Conservation (phyloP, 1,140 invertebrate genomes). For the Drosophila sulfurigaster region DNA sequence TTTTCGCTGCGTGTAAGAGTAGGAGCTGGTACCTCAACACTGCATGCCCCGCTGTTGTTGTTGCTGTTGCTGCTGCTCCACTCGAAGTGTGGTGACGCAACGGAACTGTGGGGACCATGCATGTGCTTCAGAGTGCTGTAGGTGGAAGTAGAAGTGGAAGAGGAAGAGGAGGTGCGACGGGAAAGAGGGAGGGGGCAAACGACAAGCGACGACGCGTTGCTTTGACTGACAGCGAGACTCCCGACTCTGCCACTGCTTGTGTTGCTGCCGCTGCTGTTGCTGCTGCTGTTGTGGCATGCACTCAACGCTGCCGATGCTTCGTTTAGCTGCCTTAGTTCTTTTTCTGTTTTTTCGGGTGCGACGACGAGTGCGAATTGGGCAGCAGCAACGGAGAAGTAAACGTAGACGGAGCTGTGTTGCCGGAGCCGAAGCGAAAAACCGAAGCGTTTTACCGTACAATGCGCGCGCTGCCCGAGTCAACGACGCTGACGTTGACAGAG, state of each 20-base stretch:
- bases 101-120: constrained; percentile 64
- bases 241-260: constrained; percentile 8
- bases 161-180: background rate
- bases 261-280: constrained; percentile 18
- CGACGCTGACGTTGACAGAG: background rate
- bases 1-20: background rate
- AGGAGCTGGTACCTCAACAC: constrained; percentile 64
- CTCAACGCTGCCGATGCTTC: constrained; percentile 33
- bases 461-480: constrained; percentile 18
- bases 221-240: constrained; percentile 54
- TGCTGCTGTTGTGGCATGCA: constrained; percentile 46
- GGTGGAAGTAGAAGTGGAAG: background rate
- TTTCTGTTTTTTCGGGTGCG: background rate
- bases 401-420: background rate
- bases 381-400: constrained; percentile 21
- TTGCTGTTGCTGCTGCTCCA: constrained; percentile 9
- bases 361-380: constrained; percentile 23
- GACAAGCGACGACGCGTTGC: constrained; percentile 50
- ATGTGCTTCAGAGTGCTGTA: constrained; percentile 38
- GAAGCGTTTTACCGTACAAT: constrained; percentile 31
- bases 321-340: background rate
- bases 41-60: constrained; percentile 31
- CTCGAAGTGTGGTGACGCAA: constrained; percentile 63
- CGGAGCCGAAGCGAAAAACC: constrained; percentile 15
- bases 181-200: background rate